Conservation (phyloP, 2,888 invertebrate genomes). For the Agriopis aurantiaria region DNA sequence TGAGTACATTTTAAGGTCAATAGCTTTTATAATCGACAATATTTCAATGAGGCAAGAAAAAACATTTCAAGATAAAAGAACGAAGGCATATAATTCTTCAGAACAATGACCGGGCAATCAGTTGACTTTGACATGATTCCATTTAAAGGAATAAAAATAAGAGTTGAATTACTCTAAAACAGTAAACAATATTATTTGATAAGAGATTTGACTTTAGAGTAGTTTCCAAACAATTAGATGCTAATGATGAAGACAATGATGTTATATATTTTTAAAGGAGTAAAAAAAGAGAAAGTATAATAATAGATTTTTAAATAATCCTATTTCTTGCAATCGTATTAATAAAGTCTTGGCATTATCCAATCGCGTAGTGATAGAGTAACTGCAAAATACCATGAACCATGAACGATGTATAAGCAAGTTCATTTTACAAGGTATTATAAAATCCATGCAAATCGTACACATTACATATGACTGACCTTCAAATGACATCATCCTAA, state of each 20-base stretch:
- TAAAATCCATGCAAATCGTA: constrained; percentile 19
- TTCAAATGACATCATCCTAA: constrained; percentile 26
- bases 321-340: neutral
- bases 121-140: constrained; percentile 9
- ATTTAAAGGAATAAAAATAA: constrained; percentile 7
- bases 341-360: constrained; percentile 3
- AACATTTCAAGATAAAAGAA: constrained; percentile 2
- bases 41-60: constrained; percentile 25
- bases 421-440: constrained; percentile 23
- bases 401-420: constrained; percentile 12
- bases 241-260: neutral
- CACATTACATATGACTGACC: constrained; percentile 11
- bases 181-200: constrained; percentile 1
- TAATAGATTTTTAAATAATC: neutral
- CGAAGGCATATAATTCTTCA: constrained; percentile 5
- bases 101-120: constrained; percentile 17
- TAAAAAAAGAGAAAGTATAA: neutral
- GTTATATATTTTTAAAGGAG: neutral
- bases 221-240: neutral
- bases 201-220: neutral
- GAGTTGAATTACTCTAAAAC: constrained; percentile 15
- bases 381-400: constrained; percentile 38
- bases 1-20: constrained; percentile 30
- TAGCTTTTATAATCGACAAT: constrained; percentile 33
- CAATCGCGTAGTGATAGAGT: constrained; percentile 21